These are phyloP conservation scores for Tautogolabrus adspersus DNA, from an alignment of 2,113 vertebrate genomes.

Conservation along the genomic window DNA sequence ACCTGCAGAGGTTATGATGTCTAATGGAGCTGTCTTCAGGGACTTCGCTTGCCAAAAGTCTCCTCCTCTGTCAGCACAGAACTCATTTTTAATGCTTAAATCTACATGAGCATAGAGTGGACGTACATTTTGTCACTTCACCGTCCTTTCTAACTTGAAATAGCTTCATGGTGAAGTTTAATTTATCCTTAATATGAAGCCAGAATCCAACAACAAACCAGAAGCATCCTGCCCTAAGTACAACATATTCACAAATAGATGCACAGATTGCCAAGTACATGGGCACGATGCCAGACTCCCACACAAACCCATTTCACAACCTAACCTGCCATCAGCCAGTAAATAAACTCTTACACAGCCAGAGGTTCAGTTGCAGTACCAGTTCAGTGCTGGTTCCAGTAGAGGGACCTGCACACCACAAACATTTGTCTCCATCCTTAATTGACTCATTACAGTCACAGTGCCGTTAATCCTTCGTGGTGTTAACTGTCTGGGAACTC, in stretches of 20 bases:
- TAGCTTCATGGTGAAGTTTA: neutral
- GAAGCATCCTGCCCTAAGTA: neutral
- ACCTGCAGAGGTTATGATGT: neutral
- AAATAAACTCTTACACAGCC: neutral
- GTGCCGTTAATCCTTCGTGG: conserved; percentile 14
- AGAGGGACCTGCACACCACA: conserved; percentile 69
- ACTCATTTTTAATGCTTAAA: neutral
- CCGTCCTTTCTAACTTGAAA: neutral
- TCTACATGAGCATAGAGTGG: neutral
- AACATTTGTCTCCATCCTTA: conserved; percentile 25
- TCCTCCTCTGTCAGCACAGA: conserved; percentile 2
- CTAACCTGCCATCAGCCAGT: neutral
- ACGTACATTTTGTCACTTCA: neutral
- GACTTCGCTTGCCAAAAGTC: conserved; percentile 9
- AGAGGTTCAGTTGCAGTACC: neutral
- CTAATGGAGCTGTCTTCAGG: conserved; percentile 29
- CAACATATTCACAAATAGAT: neutral
- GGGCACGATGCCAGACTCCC: conserved; percentile 4
- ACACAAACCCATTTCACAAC: conserved; percentile 9
- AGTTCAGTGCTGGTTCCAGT: conserved; percentile 55
- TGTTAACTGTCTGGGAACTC: conserved; percentile 20
- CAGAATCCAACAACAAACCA: neutral
- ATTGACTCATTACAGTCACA: conserved; percentile 5
- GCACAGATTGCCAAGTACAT: neutral
- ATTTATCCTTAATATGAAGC: neutral